Conservation (phyloP, 2,797 vertebrate genomes). For the Catharus ustulatus region DNA sequence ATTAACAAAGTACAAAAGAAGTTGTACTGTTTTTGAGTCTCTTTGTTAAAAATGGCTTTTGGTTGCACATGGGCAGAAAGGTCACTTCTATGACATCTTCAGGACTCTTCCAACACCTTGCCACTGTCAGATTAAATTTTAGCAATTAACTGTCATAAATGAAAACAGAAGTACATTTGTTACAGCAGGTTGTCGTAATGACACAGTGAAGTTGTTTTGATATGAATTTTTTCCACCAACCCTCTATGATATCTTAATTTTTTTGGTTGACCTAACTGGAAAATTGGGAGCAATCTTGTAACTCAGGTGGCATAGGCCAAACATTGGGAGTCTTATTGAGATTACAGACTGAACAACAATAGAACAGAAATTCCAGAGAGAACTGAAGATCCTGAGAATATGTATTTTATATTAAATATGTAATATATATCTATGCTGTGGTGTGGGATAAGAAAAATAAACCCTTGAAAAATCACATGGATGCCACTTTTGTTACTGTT, state of each 20-base stretch:
- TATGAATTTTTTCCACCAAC: slow-evolving; percentile 79
- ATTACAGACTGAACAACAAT: slow-evolving; percentile 69
- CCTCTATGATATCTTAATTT: slow-evolving; percentile 83
- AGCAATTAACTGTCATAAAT: slow-evolving; percentile 95
- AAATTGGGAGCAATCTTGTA: slow-evolving; percentile 94
- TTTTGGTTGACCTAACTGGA: slow-evolving; percentile 99
- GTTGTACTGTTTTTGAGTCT: slow-evolving; percentile 87
- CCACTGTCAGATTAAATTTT: slow-evolving; percentile 97
- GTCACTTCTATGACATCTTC: slow-evolving; percentile 95
- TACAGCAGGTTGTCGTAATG: slow-evolving; percentile 80
- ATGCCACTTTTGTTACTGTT: neutral
- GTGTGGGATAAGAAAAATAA: neutral
- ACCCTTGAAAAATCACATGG: neutral
- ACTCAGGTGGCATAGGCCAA: slow-evolving; percentile 68
- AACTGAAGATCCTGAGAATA: slow-evolving; percentile 2
- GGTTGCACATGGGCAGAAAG: slow-evolving; percentile 89
- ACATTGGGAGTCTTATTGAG: slow-evolving; percentile 64
- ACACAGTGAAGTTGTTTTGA: slow-evolving; percentile 82
- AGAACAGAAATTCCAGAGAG: slow-evolving; percentile 55
- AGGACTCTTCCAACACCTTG: slow-evolving; percentile 85
- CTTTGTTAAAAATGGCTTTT: slow-evolving; percentile 92
- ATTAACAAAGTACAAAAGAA: slow-evolving; percentile 99
- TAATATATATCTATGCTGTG: neutral
- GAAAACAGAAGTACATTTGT: slow-evolving; percentile 85
- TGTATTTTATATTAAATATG: neutral